These are phyloP conservation scores for Tinamus guttatus DNA, from an alignment of 2,113 vertebrate species.

Conservation along the genomic window DNA sequence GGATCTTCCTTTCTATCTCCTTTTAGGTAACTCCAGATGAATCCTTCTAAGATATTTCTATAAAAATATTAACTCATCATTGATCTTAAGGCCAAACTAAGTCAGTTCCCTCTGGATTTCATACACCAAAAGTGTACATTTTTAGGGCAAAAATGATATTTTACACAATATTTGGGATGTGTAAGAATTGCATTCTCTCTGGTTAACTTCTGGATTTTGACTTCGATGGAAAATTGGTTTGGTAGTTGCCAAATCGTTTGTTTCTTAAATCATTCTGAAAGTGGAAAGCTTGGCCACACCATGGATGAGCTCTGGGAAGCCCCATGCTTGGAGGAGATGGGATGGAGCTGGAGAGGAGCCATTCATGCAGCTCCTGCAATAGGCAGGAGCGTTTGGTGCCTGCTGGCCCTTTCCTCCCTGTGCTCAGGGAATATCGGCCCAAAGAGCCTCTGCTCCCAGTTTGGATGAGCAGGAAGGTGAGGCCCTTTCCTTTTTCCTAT, in stretches of 20 bases:
- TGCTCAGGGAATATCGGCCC: not conserved
- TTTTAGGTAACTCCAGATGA: not conserved
- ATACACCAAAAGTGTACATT: not conserved
- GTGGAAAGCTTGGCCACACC: not conserved
- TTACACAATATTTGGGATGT: not conserved
- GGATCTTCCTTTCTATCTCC: not conserved
- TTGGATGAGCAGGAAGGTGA: not conserved
- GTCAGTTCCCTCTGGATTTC: not conserved
- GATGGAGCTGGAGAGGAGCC: not conserved
- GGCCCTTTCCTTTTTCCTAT: not conserved
- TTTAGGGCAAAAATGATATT: not conserved
- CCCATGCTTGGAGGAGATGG: not conserved
- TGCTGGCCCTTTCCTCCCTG: not conserved
- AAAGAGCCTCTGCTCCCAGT: not conserved
- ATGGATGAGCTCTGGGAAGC: not conserved
- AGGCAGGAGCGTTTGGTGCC: not conserved
- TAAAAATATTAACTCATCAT: not conserved
- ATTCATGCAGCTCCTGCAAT: fast-evolving
- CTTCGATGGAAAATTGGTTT: not conserved
- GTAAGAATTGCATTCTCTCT: not conserved
- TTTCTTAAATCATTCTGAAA: not conserved
- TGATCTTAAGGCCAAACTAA: not conserved
- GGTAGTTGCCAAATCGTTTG: not conserved
- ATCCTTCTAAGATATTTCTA: not conserved
- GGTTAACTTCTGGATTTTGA: not conserved